phyloP scores from a whole-genome alignment of 2,888 invertebrate species.

The Chrysodeixis includens region DNA sequence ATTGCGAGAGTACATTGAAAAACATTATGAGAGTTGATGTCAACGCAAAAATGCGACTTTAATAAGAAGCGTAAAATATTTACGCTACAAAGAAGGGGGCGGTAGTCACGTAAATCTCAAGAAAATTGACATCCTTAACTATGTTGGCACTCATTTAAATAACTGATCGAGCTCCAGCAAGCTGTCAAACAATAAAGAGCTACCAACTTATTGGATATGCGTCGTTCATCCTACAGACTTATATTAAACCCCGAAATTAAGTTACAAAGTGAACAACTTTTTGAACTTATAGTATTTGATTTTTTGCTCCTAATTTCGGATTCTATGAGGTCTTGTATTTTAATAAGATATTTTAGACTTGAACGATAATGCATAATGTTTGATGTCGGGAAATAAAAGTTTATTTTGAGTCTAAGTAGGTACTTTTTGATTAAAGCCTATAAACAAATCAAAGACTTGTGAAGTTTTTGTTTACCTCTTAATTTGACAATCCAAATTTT shows the following conservation, averaged over 20 bases:
- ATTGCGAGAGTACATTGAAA: not conserved
- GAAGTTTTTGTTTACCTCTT: too few species aligned
- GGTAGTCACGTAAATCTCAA: constrained; percentile 73
- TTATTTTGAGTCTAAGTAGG: not conserved
- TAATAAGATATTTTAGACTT: constrained; percentile 23
- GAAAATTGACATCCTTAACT: constrained; percentile 81
- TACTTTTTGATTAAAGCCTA: too few species aligned
- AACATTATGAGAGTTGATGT: constrained; percentile 11
- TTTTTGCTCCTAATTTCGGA: constrained; percentile 46
- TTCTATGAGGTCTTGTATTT: constrained; percentile 26
- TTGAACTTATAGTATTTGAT: constrained; percentile 65
- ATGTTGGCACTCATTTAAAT: constrained; percentile 83
- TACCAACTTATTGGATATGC: constrained; percentile 76
- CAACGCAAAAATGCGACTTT: constrained; percentile 51
- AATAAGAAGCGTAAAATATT: constrained; percentile 64
- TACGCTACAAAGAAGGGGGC: constrained; percentile 53
- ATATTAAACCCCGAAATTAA: constrained; percentile 71
- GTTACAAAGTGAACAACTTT: constrained; percentile 58
- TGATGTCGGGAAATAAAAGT: not conserved
- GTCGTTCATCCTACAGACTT: constrained; percentile 69
- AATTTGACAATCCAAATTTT: too few species aligned
- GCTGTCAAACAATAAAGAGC: constrained; percentile 79
- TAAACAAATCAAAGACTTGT: too few species aligned
- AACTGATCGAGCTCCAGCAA: constrained; percentile 78
- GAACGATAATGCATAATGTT: not conserved